Evolutionary conservation across 2,888 invertebrate genomes (phyloP).

Genomic region (Sclerodermus sp.): DNA sequence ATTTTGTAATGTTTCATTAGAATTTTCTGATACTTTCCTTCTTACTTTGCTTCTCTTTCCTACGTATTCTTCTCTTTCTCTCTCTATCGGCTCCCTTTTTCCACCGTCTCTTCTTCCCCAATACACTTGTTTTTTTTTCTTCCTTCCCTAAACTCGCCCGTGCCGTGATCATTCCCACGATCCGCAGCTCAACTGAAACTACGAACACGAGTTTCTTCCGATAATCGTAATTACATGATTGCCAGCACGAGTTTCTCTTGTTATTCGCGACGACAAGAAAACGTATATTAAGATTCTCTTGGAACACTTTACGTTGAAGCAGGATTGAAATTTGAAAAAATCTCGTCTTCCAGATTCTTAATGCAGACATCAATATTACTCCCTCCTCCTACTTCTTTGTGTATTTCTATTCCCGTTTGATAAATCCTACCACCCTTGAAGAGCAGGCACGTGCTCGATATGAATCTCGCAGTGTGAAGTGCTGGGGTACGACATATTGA

Average conservation of each 20-base stretch:
- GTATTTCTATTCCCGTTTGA: too few relatives aligned
- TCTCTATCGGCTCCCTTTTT: slow-evolving; percentile 7
- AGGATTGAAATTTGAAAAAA: too few relatives aligned
- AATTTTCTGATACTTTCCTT: too few relatives aligned
- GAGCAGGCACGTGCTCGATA: slow-evolving; percentile 2
- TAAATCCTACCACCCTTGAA: too few relatives aligned
- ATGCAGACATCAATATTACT: too few relatives aligned
- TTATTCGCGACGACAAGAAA: too few relatives aligned
- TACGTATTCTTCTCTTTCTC: slow-evolving; percentile 20
- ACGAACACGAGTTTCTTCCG: slow-evolving; percentile 19
- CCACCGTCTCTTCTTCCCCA: slow-evolving; percentile 9
- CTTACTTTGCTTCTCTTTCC: slow-evolving; percentile 10
- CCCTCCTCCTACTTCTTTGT: too few relatives aligned
- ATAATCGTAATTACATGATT: slow-evolving; percentile 26
- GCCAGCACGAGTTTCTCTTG: too few relatives aligned
- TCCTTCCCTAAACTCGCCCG: slow-evolving; percentile 12
- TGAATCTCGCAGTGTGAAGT: slow-evolving; percentile 23
- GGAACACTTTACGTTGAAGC: too few relatives aligned
- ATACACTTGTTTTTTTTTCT: slow-evolving; percentile 16
- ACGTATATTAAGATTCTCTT: too few relatives aligned
- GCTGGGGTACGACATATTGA: slow-evolving; percentile 16
- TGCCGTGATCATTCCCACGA: slow-evolving; percentile 33
- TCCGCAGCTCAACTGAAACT: slow-evolving; percentile 22
- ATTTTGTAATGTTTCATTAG: too few relatives aligned
- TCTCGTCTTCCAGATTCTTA: too few relatives aligned